phyloP scores from a whole-genome alignment of 1,140 invertebrate species.

The Lasaia peninsularis region DNA sequence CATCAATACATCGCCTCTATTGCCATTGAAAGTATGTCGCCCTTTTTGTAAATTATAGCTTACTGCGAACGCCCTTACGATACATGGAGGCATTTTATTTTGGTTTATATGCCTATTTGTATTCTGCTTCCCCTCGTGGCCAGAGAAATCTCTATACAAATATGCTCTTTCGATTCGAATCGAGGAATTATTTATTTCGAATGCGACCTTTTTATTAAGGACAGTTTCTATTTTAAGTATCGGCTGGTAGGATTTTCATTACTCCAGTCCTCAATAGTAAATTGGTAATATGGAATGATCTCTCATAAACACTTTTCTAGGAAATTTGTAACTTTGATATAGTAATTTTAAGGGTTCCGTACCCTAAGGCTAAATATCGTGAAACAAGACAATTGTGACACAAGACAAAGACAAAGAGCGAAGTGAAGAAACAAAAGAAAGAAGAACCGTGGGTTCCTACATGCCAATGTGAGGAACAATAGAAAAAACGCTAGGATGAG shows the following conservation, averaged over 20 bases:
- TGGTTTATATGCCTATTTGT: slow-evolving; percentile 69
- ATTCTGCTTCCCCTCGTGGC: slow-evolving; percentile 59
- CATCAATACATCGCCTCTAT: neutral
- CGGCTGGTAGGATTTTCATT: neutral
- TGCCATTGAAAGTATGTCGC: slow-evolving; percentile 4
- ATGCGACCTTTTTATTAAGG: slow-evolving; percentile 6
- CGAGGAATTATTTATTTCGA: slow-evolving; percentile 24
- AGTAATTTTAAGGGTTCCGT: too few species aligned
- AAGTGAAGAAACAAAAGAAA: too few species aligned
- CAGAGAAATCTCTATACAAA: slow-evolving; percentile 62
- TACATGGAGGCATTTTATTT: slow-evolving; percentile 65
- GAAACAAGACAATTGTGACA: too few species aligned
- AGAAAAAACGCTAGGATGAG: too few species aligned
- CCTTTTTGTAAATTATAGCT: slow-evolving; percentile 26
- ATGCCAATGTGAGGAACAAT: too few species aligned
- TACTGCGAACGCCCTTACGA: slow-evolving; percentile 47
- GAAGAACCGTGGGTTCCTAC: too few species aligned
- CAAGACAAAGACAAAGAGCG: too few species aligned
- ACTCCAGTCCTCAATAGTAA: neutral
- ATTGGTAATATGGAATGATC: too few species aligned
- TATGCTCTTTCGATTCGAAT: slow-evolving; percentile 70
- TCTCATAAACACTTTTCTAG: too few species aligned
- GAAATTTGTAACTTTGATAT: too few species aligned
- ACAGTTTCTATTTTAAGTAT: neutral
- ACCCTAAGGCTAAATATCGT: too few species aligned